These are phyloP conservation scores for Drosophila teissieri DNA, from an alignment of 1,140 invertebrate genomes.

Conservation along the genomic window DNA sequence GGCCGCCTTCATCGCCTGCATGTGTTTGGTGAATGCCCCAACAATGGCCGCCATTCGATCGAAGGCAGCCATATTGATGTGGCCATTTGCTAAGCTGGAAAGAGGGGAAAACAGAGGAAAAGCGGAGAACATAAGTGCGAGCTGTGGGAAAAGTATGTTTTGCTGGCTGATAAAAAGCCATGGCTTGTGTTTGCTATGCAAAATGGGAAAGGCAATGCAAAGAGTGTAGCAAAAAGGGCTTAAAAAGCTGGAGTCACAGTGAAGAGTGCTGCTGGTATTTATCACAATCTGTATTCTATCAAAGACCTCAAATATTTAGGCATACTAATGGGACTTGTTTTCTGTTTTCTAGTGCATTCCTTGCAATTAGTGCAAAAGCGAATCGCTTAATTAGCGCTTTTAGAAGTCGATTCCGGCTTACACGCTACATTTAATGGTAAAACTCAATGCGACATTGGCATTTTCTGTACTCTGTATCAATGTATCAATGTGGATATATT, in stretches of 20 bases:
- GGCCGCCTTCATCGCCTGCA: constrained; percentile 67
- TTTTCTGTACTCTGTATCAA: too few relatives aligned
- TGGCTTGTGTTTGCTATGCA: constrained; percentile 21
- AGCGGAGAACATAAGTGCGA: constrained; percentile 9
- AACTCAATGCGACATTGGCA: constrained; percentile 42
- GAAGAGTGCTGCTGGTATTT: neutral
- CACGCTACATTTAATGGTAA: constrained; percentile 29
- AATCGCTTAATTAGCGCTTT: constrained; percentile 41
- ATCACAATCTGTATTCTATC: too few relatives aligned
- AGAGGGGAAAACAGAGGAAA: neutral
- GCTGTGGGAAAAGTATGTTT: constrained; percentile 26
- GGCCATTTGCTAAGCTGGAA: constrained; percentile 79
- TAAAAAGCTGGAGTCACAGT: neutral
- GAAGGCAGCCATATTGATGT: constrained; percentile 84
- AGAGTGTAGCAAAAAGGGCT: neutral
- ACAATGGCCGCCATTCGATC: constrained; percentile 84
- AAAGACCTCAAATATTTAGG: too few relatives aligned
- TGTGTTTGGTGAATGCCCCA: constrained; percentile 81
- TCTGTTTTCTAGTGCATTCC: neutral
- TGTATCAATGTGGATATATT: constrained; percentile 31
- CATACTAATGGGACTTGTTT: too few relatives aligned
- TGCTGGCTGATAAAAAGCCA: constrained; percentile 20
- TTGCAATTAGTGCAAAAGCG: constrained; percentile 31
- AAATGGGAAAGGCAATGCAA: constrained; percentile 12
- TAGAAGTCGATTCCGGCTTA: constrained; percentile 39